Base-by-base conservation (phyloP, 2,888 invertebrate species). In the Phrixothrix hirtus region DNA sequence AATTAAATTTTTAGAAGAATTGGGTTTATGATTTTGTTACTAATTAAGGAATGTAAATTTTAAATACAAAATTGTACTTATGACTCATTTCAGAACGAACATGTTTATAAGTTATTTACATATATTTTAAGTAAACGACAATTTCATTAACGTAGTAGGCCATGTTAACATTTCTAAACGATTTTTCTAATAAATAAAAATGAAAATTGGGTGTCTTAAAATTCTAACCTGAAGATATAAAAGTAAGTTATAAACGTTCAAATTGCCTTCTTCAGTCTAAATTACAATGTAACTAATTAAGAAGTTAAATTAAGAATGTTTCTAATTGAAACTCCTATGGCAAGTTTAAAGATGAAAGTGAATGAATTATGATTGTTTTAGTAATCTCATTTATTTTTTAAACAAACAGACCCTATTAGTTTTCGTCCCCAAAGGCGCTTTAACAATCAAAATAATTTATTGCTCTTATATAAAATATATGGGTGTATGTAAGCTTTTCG, bases 341-440 rank as follows among this genome's bases (percentile, higher is more conserved):
- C 52, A 13, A 27, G 30, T 31, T 25, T 7, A n/a, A 31, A 21
- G 29, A 45, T 37, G 26, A 45, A 45, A 46, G 30, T 32, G 26
- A 16, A 52, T 52, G 46, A 52, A 46, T 52, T 52, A 52, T 52
- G 46, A 41, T 46, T 42, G 46, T 52, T 52, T 56, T 51, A 51
- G 60, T 60, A 60, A 60, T 60, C 58, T 55, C 58, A 60, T 60
- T 60, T 59, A 58, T 59, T 59, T 60, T 50, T 53, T 58, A 60
- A 60, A 60, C 60, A 58, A 60, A 60, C 60, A 60, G 57, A 59
- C 53, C 57, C 45, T 53, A 57, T 57, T 57, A 57, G 52, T 46
- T 52, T 46, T 45, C 26, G 45, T 52, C 46, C 46, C 52, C 46
- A 31, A 11, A 30, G 46, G 52, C 52, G 26, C 27, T 27, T n/a